A percentile compares a stretch with the other conserved stretches of the same genome.
Conservation (phyloP, 2,113 vertebrate genomes). For the Balaeniceps rex region DNA sequence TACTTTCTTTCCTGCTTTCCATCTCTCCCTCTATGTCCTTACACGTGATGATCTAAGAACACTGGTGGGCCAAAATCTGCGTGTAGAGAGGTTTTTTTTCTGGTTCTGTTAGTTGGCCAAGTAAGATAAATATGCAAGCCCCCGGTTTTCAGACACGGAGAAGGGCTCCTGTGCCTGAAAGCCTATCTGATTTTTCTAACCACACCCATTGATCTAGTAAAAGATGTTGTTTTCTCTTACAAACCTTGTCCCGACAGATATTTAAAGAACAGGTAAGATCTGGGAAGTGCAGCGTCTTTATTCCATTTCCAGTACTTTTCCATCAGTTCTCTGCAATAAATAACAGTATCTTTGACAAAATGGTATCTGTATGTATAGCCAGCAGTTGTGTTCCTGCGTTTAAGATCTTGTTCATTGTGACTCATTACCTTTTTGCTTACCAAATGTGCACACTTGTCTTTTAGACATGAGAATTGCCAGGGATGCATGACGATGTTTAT, state of each 20-base stretch:
- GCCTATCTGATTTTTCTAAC: background rate
- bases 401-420: background rate
- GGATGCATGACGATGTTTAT: background rate
- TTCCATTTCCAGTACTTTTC: background rate
- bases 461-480: background rate
- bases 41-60: background rate
- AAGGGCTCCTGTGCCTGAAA: background rate
- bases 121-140: background rate
- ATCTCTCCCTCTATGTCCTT: background rate
- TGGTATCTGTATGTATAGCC: too few relatives aligned
- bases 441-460: background rate
- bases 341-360: background rate
- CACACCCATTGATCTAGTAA: background rate
- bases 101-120: background rate
- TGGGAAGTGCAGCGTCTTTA: background rate
- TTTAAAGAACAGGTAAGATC: background rate
- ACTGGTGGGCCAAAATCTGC: background rate
- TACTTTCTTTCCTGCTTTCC: background rate
- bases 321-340: background rate
- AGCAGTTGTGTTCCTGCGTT: background rate
- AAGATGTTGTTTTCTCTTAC: background rate
- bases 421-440: background rate
- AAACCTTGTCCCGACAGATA: background rate
- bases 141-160: background rate
- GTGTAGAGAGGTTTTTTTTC: background rate